phyloP scores from a whole-genome alignment of 92 coral and sea anemone species.

The Heliopora coerulea region DNA sequence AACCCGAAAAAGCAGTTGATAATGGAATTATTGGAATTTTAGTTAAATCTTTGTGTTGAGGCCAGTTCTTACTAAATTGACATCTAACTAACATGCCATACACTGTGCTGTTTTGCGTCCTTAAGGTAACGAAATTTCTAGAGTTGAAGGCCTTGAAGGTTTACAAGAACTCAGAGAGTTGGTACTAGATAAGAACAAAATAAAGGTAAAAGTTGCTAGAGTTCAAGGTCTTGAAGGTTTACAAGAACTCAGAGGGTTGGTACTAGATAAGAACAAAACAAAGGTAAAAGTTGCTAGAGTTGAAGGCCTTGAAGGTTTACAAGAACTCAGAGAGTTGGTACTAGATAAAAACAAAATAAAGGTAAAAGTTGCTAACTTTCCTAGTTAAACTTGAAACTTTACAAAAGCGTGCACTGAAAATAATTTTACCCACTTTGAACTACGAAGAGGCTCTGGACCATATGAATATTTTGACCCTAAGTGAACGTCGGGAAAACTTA shows the following conservation, averaged over 20 bases:
- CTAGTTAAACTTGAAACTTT: conserved; percentile 83
- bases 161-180: conserved; percentile 82
- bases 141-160: conserved; percentile 85
- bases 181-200: conserved; percentile 89
- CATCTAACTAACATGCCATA: too few species aligned
- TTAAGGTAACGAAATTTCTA: conserved; percentile 87
- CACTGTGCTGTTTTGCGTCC: not conserved
- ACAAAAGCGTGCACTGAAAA: too few species aligned
- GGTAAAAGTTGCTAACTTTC: conserved; percentile 58
- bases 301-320: conserved; percentile 83
- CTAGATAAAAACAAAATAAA: conserved; percentile 83
- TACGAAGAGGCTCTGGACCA: too few species aligned
- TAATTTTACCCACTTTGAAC: too few species aligned
- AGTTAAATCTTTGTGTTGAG: too few species aligned
- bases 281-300: conserved; percentile 58
- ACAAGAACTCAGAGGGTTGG: conserved; percentile 81
- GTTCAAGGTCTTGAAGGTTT: conserved; percentile 85
- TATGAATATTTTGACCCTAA: too few species aligned
- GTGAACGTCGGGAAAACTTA: too few species aligned
- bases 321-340: conserved; percentile 82
- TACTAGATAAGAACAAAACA: conserved; percentile 86
- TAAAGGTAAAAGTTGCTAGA: conserved; percentile 54
- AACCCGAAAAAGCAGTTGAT: too few species aligned
- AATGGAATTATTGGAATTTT: too few species aligned
- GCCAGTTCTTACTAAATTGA: too few species aligned